These are phyloP conservation scores for Andrena bucephala DNA, from an alignment of 2,888 invertebrate species.

Conservation along the genomic window DNA sequence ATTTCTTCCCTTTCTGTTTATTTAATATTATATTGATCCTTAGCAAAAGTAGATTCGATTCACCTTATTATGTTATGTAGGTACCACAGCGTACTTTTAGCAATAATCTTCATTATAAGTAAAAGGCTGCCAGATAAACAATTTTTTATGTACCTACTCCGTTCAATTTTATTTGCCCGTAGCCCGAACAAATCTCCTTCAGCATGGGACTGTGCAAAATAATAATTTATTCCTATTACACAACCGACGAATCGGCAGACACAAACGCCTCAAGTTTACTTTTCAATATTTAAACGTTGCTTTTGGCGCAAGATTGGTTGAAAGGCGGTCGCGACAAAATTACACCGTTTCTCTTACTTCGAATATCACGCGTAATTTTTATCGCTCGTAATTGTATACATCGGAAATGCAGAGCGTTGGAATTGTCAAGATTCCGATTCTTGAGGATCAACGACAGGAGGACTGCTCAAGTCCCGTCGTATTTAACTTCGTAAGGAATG, in stretches of 20 bases:
- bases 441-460: background rate
- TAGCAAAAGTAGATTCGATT: too few relatives aligned
- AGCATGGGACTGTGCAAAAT: background rate
- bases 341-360: constrained; percentile 47
- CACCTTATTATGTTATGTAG: too few relatives aligned
- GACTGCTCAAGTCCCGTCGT: background rate
- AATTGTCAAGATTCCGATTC: constrained; percentile 17
- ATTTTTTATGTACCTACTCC: background rate
- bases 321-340: constrained; percentile 34
- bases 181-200: background rate
- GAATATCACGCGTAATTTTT: constrained; percentile 30
- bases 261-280: background rate
- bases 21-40: too few relatives aligned
- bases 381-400: constrained; percentile 45
- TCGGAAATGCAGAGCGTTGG: constrained; percentile 8
- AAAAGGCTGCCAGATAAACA: too few relatives aligned
- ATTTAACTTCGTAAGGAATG: background rate
- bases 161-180: background rate
- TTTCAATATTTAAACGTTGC: background rate
- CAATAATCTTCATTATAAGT: too few relatives aligned
- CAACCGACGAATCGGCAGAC: constrained; percentile 1
- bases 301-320: constrained; percentile 12
- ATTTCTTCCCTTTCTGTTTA: too few relatives aligned
- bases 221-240: background rate
- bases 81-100: too few relatives aligned